phyloP scores from a whole-genome alignment of 2,888 invertebrate species.

The Tethea ocularis region DNA sequence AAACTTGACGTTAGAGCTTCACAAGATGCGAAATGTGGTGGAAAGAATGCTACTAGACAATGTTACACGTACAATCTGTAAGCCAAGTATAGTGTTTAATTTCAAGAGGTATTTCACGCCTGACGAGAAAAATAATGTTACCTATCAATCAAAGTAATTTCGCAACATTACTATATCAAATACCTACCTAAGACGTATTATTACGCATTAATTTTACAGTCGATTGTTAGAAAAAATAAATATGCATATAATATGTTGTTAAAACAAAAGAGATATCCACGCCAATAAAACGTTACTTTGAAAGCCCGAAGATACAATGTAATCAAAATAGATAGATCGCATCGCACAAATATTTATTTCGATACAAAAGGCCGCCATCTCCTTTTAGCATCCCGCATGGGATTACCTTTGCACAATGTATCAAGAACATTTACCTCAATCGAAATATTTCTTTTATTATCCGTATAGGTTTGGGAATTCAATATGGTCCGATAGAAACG shows the following conservation, averaged over 20 bases:
- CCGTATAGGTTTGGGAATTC: conserved; percentile 38
- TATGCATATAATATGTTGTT: not conserved
- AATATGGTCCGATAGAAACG: conserved; percentile 51
- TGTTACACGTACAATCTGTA: not conserved
- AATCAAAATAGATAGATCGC: conserved; percentile 5
- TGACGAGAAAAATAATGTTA: not conserved
- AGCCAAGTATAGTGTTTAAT: no score
- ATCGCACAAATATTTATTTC: conserved; percentile 1
- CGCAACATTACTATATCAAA: no score
- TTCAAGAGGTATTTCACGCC: not conserved
- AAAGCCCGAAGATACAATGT: not conserved
- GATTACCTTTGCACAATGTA: conserved; percentile 28
- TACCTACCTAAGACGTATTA: no score
- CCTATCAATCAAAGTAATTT: not conserved
- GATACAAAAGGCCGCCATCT: conserved; percentile 5
- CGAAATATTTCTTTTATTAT: conserved; percentile 47
- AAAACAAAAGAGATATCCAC: not conserved
- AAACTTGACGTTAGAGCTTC: conserved; percentile 67
- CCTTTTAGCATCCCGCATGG: conserved; percentile 6
- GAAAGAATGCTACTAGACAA: conserved; percentile 32
- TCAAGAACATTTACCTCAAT: conserved; percentile 33
- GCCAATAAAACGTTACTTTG: not conserved
- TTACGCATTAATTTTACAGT: not conserved
- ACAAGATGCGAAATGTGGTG: conserved; percentile 43
- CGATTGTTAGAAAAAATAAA: not conserved